Percentiles rank a stretch among this genome's conserved stretches.
Conservation (phyloP, 2,797 vertebrate species). For the Borostomias antarcticus region DNA sequence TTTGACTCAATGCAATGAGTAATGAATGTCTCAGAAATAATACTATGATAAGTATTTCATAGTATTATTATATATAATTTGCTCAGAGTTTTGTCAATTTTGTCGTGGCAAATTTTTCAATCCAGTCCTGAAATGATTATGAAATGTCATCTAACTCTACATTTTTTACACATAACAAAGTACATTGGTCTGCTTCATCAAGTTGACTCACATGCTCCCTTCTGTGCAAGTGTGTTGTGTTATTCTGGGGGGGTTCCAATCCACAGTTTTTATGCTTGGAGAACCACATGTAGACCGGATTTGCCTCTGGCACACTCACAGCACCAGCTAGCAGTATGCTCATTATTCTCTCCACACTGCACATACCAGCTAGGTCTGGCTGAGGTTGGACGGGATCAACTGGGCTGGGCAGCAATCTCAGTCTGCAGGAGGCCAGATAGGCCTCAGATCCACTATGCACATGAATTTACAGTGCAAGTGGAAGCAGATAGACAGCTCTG, state of each 20-base stretch:
- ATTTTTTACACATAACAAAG: neutral
- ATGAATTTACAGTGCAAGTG: slow-evolving; percentile 39
- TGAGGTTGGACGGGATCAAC: slow-evolving; percentile 34
- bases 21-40: no score
- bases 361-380: slow-evolving; percentile 22
- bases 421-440: slow-evolving; percentile 36
- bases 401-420: slow-evolving; percentile 46
- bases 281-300: slow-evolving; percentile 54
- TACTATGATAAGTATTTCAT: no score
- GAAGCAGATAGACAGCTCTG: slow-evolving; percentile 19
- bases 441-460: slow-evolving; percentile 35
- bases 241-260: slow-evolving; percentile 44
- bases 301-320: slow-evolving; percentile 64
- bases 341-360: slow-evolving; percentile 60
- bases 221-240: slow-evolving; percentile 23
- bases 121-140: neutral
- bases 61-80: no score
- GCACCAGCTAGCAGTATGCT: slow-evolving; percentile 54
- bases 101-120: neutral
- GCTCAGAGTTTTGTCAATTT: no score
- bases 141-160: neutral
- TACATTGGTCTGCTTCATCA: slow-evolving; percentile 47
- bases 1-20: no score
- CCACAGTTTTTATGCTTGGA: slow-evolving; percentile 46
- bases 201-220: slow-evolving; percentile 32